Evolutionary conservation across 35 echinoderm and acorn worm genomes (phyloP).

Genomic region (Lytechinus variegatus): DNA sequence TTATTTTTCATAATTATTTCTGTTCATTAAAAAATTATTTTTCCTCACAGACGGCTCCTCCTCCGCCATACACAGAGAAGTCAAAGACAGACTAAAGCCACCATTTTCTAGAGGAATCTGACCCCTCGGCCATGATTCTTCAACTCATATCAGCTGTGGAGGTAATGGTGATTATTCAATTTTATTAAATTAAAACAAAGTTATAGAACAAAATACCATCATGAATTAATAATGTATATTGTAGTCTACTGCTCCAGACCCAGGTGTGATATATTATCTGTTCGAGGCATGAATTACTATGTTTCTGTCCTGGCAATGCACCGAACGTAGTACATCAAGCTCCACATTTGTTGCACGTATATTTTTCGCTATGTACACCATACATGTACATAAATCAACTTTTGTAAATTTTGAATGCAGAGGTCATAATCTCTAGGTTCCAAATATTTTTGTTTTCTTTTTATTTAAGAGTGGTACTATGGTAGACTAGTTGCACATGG

Average conservation of each 20-base stretch:
- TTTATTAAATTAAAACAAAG: not conserved
- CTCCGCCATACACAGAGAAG: conserved; percentile 52
- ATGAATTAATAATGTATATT: not conserved
- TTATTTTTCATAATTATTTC: not conserved
- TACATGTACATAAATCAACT: too few relatives aligned
- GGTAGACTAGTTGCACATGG: not conserved
- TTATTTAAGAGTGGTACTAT: too few relatives aligned
- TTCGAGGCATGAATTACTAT: too few relatives aligned
- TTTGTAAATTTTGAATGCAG: too few relatives aligned
- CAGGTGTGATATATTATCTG: not conserved
- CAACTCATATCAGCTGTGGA: not conserved
- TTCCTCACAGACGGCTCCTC: conserved; percentile 52
- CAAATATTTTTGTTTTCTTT: too few relatives aligned
- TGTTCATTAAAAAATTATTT: not conserved
- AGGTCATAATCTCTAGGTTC: too few relatives aligned
- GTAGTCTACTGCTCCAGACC: not conserved
- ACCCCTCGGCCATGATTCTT: not conserved
- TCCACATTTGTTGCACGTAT: too few relatives aligned
- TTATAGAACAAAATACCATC: not conserved
- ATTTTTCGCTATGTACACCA: too few relatives aligned
- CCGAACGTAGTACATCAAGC: too few relatives aligned
- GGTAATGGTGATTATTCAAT: not conserved
- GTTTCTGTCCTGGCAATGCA: too few relatives aligned
- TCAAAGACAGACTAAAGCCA: conserved; percentile 53
- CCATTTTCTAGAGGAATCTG: not conserved